Evolutionary conservation across 2,113 vertebrate genomes (phyloP), one percentile per base, ranked within the genome.

Genomic region (Asarcornis scutulata): DNA sequence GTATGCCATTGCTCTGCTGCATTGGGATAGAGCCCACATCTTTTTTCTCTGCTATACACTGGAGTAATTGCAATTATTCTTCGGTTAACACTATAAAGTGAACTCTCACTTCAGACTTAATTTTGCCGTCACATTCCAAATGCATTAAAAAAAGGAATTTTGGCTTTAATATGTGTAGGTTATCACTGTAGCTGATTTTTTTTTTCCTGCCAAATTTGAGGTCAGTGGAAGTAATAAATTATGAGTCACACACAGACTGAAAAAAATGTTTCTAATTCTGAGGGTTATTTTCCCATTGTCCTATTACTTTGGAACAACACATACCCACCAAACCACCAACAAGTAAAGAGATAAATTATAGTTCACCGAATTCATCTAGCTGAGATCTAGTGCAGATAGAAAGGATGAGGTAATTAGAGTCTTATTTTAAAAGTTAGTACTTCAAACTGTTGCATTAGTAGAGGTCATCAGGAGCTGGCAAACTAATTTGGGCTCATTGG

Each of bases 161-260:
- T 77, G 79, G 27, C 79, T 94, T 91, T 34, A 53, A 86, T 80
- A 83, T 88, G 81, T 15, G 26, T 56, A 91, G 63, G 83, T 94
- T 94, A 86, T 94, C 75, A 85, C 76, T 78, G 50, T 26, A 69
- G 63, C 7, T 32, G 79, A 91, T 50, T 91, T 94, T 36, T 55
- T 88, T 94, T 90, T 95, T 40, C 26, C 64, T 89, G 59, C 53
- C 69, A 84, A 84, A 84, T 62, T 46, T 42, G 48, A 88, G 77
- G 73, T 92, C 90, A 93, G 36, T 56, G 59, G 86, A 95, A 97
- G 78, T 76, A 93, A 87, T 91, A 83, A 93, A 93, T 92, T 96
- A 93, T 62, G 73, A 46, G 63, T 88, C 44, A 60, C 25, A 63
- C 26, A 93, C 2, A 80, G 11, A 92, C 84, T 64, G 29, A 91